Conservation (phyloP, 2,888 invertebrate genomes). For the Dynastes maya region DNA sequence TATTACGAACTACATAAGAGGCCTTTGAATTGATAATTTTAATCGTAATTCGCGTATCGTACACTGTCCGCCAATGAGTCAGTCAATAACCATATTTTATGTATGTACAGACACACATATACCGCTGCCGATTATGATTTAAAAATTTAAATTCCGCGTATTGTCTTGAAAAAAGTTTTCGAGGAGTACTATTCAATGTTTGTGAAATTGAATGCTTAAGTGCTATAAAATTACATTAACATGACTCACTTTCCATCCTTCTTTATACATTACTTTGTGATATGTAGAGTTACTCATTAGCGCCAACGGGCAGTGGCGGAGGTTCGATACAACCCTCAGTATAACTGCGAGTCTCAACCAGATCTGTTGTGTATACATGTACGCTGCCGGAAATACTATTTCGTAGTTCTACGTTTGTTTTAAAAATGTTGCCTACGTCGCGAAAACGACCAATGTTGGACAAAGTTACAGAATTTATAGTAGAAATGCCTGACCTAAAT, state of each 20-base stretch:
- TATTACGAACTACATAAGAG: background rate
- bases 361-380: no score
- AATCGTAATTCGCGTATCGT: conserved; percentile 2
- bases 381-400: no score
- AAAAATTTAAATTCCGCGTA: background rate
- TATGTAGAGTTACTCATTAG: no score
- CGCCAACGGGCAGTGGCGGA: no score
- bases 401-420: no score
- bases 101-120: background rate
- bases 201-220: background rate
- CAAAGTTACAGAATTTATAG: no score
- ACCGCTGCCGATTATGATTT: background rate
- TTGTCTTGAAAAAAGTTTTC: background rate
- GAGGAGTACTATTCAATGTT: background rate
- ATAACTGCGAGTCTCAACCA: no score
- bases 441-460: no score
- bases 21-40: conserved; percentile 33
- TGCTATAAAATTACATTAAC: background rate
- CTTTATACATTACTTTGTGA: background rate
- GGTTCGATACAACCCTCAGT: no score
- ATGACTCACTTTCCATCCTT: background rate
- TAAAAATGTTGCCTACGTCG: no score
- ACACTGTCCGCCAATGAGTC: conserved; percentile 2
- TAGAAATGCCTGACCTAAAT: no score
- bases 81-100: conserved; percentile 12